Evolutionary conservation across 2,113 vertebrate genomes (phyloP).

Genomic region (Aramus guarauna): DNA sequence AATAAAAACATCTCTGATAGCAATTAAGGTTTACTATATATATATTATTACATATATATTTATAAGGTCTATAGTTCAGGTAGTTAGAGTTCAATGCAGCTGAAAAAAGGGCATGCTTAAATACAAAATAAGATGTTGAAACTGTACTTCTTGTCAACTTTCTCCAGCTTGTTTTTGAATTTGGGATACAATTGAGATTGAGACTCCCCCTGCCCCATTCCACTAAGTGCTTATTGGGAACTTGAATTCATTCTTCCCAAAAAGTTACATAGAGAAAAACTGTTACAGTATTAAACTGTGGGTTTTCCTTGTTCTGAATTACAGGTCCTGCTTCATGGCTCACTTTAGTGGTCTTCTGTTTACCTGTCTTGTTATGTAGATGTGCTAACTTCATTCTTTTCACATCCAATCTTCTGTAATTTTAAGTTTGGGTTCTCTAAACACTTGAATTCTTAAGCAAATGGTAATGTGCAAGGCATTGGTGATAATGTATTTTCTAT

Average conservation of each 20-base stretch:
- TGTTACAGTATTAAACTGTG: neutral
- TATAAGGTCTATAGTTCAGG: too few relatives aligned
- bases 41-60: too few relatives aligned
- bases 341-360: neutral
- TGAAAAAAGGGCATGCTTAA: neutral
- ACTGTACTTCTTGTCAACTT: neutral
- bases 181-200: neutral
- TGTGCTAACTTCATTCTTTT: neutral
- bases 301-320: neutral
- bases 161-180: neutral
- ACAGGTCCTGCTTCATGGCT: neutral
- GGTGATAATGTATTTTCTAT: neutral
- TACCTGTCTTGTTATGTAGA: neutral
- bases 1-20: neutral
- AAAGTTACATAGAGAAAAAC: neutral
- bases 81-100: neutral
- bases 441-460: neutral
- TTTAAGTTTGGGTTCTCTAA: neutral
- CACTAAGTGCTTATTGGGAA: neutral
- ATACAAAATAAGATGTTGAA: neutral
- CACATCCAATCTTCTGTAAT: neutral
- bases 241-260: neutral
- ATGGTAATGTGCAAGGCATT: neutral
- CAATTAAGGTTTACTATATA: neutral
- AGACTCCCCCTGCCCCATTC: fast-evolving